Base-by-base conservation (phyloP, 2,797 vertebrate species). In the Propithecus deckenii region DNA sequence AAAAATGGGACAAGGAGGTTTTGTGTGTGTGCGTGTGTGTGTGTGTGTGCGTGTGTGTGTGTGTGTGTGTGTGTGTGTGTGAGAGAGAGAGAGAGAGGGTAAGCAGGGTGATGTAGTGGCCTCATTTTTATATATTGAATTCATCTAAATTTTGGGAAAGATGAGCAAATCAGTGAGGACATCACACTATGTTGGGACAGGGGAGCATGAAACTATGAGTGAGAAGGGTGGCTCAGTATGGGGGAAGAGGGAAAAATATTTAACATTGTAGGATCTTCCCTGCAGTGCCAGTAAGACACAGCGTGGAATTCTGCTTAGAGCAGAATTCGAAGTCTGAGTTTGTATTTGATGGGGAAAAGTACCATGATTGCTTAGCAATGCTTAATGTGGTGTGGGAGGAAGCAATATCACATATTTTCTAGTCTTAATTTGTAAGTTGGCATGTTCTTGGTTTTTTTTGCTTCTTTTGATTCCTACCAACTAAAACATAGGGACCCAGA, bases 401-500 rank as follows among this genome's bases (percentile, higher is more conserved):
- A 72, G 41, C 25, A 84, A 85, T 83, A 57, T 15, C 67, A 83
- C 35, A 43, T 76, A 71, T 94, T 96, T 97, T 92, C 46, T 87
- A 76, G 35, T 35, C 59, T 96, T 96, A 96, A 91, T 89, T 95
- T 92, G 8, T 94, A 89, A 95, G 25, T 65, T 96, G 67, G 50
- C 17, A 8, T 74, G 7, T 76, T 94, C 63, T 52, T 25, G 20
- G 22, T 74, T 84, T 74, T 84, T 52, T 93, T 93, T 85, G 5
- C 50, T 79, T 61, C n/a, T 96, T 96, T 96, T 93, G 43, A 86
- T 43, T 91, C 10, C 55, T n/a, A 65, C n/a, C 83, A 87, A 78
- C 15, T 69, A 91, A 95, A 86, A 86, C 55, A 25, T 86, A 83
- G 90, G 69, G 7, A 57, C 11, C 17, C 10, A 69, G 38, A 38